Base-by-base conservation (phyloP, 2,113 vertebrate species). In the Natator depressus region DNA sequence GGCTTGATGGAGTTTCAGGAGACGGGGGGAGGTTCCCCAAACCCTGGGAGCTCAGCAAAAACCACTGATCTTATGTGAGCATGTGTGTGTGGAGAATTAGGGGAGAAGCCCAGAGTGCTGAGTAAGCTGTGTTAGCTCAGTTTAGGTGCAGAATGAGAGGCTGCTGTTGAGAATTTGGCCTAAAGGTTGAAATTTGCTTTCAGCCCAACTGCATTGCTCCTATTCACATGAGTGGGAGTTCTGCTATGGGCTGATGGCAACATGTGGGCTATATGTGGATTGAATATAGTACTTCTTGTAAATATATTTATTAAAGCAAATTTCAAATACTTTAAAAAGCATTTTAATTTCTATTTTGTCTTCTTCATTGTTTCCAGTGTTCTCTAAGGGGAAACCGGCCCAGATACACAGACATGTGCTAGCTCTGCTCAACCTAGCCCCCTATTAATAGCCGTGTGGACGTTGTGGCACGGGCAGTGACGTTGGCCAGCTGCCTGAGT, bases 331-430 rank as follows among this genome's bases (percentile, higher is more conserved):
- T 78, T 78, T 46, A 47, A 78, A 78, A 14, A 13, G 13, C 24
- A 25, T 62, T 80, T 29, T 13, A 69, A 51, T 93, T 91, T 84
- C 16, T 83, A 1, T 80, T 86, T 90, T 35, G 72, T 65, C 55
- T 92, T 88, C 89, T 78, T 89, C 10, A 59, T 76, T 85, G 10
- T 93, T 93, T 93, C 42, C 90, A 89, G 54, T 69, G 49, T 22
- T 88, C 1, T 87, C 82, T 72, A 72, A 72, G 17, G 9, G 65
- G n/a, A 20, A 38, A 19, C 35, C 19, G 38, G n/a, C 19, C 19
- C 35, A 69, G 62, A 69, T 7, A 65, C 62, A 35, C 12, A 62
- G 59, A 62, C 6, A 69, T 8, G 16, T 35, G 31, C 16, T 19
- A 69, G 62, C 31, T 69, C 62, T n/a, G 62, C 14, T 69, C 62